Base-by-base conservation (phyloP, 2,113 vertebrate genomes). In the Austrofundulus limnaeus region DNA sequence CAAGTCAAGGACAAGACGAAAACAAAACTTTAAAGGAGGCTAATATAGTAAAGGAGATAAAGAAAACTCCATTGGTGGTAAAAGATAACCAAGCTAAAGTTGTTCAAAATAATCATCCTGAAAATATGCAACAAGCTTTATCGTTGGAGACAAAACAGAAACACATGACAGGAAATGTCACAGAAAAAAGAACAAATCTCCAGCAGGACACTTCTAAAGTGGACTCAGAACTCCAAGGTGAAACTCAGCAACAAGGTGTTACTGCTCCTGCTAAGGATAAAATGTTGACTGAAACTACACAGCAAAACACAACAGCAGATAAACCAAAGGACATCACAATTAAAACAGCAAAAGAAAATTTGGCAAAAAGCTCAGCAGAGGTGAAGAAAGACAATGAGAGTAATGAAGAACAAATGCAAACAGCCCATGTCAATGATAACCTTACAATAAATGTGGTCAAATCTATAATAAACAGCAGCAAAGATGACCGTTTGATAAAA, bases 211-310 rank as follows among this genome's bases (percentile, higher is more conserved):
- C 11, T 50, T 57, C 39, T 50, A 49, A 49, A 16, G 24, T 51
- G 37, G 67, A 61, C 45, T n/a, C 41, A 60, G 72, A 19, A 56
- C 25, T 51, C 11, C 66, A 75, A 24, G 60, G 14, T 3, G 62
- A 77, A 69, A 80, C 25, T 41, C 71, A 71, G 65, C 38, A 34
- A 34, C 6, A 34, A 34, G 31, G 31, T 9, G 9, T 62, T 41
- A 39, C 61, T 68, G 53, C 54, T 58, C 51, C 34, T 10, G 47
- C 72, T 81, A 80, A 82, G 83, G 88, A 84, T 83, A 79, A 82
- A 74, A 14, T 39, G 11, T 9, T 61, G 20, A 49, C 68, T 77
- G 77, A 85, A 81, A 85, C 72, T 16, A 69, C 61, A 78, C n/a
- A 82, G 41, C 60, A 82, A 2, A 56, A 77, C 25, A 59, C 49